These are phyloP conservation scores for Dynastes hyllus DNA, from an alignment of 2,888 invertebrate species.

Conservation along the genomic window DNA sequence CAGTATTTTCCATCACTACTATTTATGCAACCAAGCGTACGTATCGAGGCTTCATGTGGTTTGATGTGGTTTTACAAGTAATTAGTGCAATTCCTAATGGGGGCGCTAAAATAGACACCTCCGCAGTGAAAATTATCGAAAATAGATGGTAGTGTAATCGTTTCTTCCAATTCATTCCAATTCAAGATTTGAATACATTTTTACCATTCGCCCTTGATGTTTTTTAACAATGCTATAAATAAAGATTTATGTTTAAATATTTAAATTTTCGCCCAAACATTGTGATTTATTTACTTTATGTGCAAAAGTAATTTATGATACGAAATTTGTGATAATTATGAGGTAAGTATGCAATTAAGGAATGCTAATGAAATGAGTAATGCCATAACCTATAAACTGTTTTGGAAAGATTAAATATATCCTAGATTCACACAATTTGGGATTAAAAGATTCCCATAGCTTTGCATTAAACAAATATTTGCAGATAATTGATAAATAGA, in stretches of 20 bases:
- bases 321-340: slow-evolving; percentile 27
- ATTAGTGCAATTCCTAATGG: no score
- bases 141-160: no score
- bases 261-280: background rate
- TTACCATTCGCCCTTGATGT: no score
- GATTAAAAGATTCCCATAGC: background rate
- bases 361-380: background rate
- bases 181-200: no score
- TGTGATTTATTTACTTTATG: background rate
- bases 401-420: background rate
- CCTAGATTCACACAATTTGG: background rate
- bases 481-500: background rate
- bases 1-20: no score
- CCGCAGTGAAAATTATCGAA: no score
- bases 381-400: background rate
- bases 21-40: no score
- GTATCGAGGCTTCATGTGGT: no score
- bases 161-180: no score
- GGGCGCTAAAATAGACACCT: no score
- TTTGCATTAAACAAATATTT: background rate
- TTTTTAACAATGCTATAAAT: no score
- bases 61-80: no score
- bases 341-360: slow-evolving; percentile 11
- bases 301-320: slow-evolving; percentile 5
- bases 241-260: background rate